phyloP scores from a whole-genome alignment of 1,140 invertebrate genomes.

The Apolygus lucorum region DNA sequence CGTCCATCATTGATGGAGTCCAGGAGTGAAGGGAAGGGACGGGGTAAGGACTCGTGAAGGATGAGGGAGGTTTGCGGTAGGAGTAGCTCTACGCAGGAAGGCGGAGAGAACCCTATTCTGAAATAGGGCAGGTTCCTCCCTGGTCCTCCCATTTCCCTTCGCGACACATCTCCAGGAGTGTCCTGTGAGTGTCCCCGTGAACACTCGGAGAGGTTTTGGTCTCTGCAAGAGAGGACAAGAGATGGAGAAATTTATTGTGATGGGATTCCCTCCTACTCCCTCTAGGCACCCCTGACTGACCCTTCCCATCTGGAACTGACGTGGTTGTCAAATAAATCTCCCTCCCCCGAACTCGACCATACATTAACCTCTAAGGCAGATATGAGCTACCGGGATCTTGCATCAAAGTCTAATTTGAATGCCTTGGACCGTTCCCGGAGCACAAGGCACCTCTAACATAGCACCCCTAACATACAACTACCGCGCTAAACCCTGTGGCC shows the following conservation, averaged over 20 bases:
- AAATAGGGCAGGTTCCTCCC: too few relatives aligned
- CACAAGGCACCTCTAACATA: not conserved
- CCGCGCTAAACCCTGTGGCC: not conserved
- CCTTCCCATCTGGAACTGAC: not conserved
- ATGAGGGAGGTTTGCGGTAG: too few relatives aligned
- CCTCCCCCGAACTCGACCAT: not conserved
- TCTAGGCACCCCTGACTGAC: too few relatives aligned
- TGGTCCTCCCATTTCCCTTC: too few relatives aligned
- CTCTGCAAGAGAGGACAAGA: not conserved
- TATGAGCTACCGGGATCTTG: not conserved
- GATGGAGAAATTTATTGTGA: not conserved
- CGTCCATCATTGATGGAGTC: too few relatives aligned
- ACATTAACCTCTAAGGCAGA: not conserved
- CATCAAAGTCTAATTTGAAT: constrained; percentile 1
- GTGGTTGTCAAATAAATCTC: not conserved
- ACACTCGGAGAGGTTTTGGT: not conserved
- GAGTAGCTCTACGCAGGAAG: too few relatives aligned
- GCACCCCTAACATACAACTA: not conserved
- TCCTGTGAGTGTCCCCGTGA: not conserved
- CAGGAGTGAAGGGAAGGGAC: too few relatives aligned
- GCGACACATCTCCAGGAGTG: not conserved
- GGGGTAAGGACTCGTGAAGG: too few relatives aligned
- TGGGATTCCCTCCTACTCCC: not conserved
- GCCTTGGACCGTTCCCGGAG: not conserved
- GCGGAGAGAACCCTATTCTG: too few relatives aligned